Base-by-base conservation (phyloP, 2,113 vertebrate species). In the Willisornis vidua region DNA sequence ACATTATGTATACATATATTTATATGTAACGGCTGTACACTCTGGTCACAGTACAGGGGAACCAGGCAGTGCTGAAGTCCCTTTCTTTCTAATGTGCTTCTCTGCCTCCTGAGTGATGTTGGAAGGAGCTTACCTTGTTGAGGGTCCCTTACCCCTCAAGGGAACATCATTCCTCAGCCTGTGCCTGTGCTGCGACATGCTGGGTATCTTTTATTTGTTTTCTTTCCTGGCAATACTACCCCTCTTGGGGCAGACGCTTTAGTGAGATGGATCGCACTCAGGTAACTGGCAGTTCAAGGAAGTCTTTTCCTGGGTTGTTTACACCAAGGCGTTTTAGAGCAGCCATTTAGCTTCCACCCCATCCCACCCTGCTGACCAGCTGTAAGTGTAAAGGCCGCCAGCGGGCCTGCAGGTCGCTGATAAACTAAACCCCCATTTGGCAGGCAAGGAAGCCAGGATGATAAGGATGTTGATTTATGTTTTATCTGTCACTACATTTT, bases 401-500 rank as follows among this genome's bases (percentile, higher is more conserved):
- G 95, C 20, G 86, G 96, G 94, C 96, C 95, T 65, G 57, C 22
- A 43, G 97, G 97, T 97, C 78, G 58, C 96, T 97, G 98, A 97
- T 98, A 98, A 98, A 98, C 97, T 97, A 91, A 96, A 94, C 91
- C 95, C 97, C 97, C 97, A 97, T 97, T 98, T 98, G 98, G 97
- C 98, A 97, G 97, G 97, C 98, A 98, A 98, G 98, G 97, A 98
- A 98, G 97, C 96, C 25, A 51, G 95, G 77, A 90, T 26, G 98
- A 98, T 98, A 98, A 98, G 97, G 90, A 89, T 95, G 95, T 97
- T 98, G 98, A 98, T 98, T 98, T 98, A 98, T 98, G 97, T 96
- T 98, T 98, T 98, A 98, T 98, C 98, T 98, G 98, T 98, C 98
- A 97, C 96, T 98, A 97, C 89, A 94, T 97, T 97, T 98, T 97